Conservation (phyloP, 2,888 invertebrate genomes). For the Trachelus iudaicus region DNA sequence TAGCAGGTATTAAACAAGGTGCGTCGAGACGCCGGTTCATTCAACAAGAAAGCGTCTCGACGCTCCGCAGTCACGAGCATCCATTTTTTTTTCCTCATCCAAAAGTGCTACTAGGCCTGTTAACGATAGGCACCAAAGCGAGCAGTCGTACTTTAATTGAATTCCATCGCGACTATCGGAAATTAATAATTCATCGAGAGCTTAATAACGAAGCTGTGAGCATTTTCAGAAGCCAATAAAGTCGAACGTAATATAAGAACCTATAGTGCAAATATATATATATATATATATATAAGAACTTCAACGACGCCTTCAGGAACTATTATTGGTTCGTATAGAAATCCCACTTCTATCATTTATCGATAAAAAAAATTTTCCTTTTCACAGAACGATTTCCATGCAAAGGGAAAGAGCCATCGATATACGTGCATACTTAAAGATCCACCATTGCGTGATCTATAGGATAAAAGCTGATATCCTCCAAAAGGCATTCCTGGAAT, state of each 20-base stretch:
- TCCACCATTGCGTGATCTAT: background rate
- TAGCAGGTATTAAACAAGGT: too few species aligned
- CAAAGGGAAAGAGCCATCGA: background rate
- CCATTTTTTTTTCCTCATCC: background rate
- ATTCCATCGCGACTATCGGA: background rate
- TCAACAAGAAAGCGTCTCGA: background rate
- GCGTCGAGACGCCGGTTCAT: background rate
- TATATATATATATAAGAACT: background rate
- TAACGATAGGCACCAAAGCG: background rate
- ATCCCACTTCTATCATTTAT: background rate
- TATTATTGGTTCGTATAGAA: background rate
- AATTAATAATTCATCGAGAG: slow-evolving; percentile 2
- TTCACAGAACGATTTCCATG: background rate
- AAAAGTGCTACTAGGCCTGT: background rate
- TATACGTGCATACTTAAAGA: background rate
- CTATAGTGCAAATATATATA: background rate
- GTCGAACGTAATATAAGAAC: background rate
- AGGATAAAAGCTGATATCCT: background rate
- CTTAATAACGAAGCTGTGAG: slow-evolving; percentile 1
- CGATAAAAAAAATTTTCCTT: background rate
- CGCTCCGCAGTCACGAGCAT: background rate
- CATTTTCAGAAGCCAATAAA: background rate
- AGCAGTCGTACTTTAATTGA: background rate
- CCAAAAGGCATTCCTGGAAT: background rate
- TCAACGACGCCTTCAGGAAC: background rate